Evolutionary conservation across 2,888 invertebrate species (phyloP), one percentile per base, ranked within the genome.

Genomic region (Pristionchus mayeri): DNA sequence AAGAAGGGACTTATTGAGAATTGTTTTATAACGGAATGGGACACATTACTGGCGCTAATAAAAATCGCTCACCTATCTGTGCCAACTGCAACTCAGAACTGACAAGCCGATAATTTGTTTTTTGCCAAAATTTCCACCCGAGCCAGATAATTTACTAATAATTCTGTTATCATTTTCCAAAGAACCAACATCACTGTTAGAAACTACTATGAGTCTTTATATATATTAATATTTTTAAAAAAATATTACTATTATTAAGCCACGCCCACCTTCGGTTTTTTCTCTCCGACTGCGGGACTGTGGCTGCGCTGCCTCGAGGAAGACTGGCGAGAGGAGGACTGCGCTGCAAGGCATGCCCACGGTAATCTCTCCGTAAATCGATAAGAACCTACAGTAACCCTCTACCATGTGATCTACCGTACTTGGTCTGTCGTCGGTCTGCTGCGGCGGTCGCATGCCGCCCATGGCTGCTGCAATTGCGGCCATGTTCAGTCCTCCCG

Each of bases 211-310:
- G n/a, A n/a, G n/a, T n/a, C n/a, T n/a, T n/a, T n/a, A n/a, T n/a
- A 44, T 44, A 44, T 44, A 44, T 9, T 44, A 9, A 13, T 44
- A 44, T 44, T 44, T 44, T 44, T 13, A 44, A 44, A 44, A 44
- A 44, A 44, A 44, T 44, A 44, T 9, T 9, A 44, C 7, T 6
- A 44, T 13, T 44, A 44, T 44, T 44, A 44, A 44, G 13, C 18
- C 40, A 9, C 27, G 0, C 78, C 40, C 48, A 80, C 80, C 80
- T 80, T 80, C n/a, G 80, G 80, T 30, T 80, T 80, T 63, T 82
- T 82, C 30, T 82, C 81, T 11, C 21, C 63, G 0, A n/a, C 57
- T 2, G 9, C 63, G 3, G 81, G 81, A 27, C 81, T 82, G 18
- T 37, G 34, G 48, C 81, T 82, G 27, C 81, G 81, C 30, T 50